A percentile compares a stretch with the other conserved stretches of the same genome.
phyloP scores from a whole-genome alignment of 2,888 invertebrate species.

The Callinectes sapidus region DNA sequence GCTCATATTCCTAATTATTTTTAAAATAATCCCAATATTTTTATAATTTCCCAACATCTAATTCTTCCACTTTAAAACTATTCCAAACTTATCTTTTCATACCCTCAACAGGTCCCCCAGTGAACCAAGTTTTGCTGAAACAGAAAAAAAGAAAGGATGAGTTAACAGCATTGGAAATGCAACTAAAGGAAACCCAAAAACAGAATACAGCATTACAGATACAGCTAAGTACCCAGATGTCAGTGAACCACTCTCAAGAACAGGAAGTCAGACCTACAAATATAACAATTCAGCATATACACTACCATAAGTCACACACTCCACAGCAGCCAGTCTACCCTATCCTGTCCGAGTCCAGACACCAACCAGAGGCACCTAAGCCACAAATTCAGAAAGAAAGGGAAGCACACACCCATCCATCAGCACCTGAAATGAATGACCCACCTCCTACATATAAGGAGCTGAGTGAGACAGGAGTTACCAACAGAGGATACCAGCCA shows the following conservation, averaged over 20 bases:
- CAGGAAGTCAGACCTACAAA: background rate
- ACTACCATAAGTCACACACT: no score
- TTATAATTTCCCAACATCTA: no score
- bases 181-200: background rate
- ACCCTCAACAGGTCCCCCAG: slow-evolving; percentile 27
- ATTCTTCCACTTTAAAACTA: no score
- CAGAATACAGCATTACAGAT: background rate
- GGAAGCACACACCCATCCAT: background rate
- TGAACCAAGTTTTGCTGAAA: slow-evolving; percentile 31
- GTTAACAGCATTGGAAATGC: background rate
- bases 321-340: background rate
- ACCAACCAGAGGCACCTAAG: background rate
- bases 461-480: background rate
- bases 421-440: background rate
- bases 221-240: background rate
- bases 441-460: background rate
- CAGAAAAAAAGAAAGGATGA: slow-evolving; percentile 34
- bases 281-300: background rate
- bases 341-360: background rate
- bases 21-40: no score
- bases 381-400: background rate
- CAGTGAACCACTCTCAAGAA: background rate
- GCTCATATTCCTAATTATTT: no score
- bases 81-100: background rate
- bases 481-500: background rate